Evolutionary conservation across 2,888 invertebrate species (phyloP), one percentile per base, ranked within the genome.

Genomic region (Zootermopsis nevadensis): DNA sequence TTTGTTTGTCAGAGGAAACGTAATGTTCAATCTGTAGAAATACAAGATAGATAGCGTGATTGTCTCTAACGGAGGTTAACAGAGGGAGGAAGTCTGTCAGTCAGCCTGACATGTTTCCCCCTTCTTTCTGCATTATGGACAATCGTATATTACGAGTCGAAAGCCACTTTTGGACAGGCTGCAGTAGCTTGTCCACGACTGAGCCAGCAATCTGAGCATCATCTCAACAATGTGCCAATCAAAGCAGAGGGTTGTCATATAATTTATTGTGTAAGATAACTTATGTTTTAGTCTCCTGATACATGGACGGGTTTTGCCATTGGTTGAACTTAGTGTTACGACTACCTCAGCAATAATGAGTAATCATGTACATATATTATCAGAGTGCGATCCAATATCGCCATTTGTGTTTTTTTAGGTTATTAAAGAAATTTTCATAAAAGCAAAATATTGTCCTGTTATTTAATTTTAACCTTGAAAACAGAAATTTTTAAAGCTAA

Each of bases 321-420:
- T 69, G 27, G 69, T 69, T 69, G 33, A 33, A 33, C 33, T 33
- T 74, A 27, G 38, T 60, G 60, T 76, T 76, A 76, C 53, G 55
- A 79, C 82, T 82, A 82, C 82, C 82, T 82, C 82, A 82, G 82
- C 82, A 82, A 82, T 82, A 82, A 77, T 35, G 33, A 82, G 35
- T 82, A 82, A 79, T 79, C 35, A 19, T 79, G 79, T 79, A 79
- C 7, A 79, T 79, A 79, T 66, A 31, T n/a, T 60, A 66, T 53
- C 38, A 72, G 19, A 30, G 12, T 31, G 66, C 60, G 66, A 66
- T 66, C 24, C 31, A 60, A n/a, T 79, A 66, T 66, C 66, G 79
- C 79, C 31, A 66, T 79, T 79, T 79, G 79, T 79, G 79, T 79
- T 79, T 79, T 79, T 79, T 79, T 79, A 79, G 79, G 66, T 60